Evolutionary conservation across 2,113 vertebrate genomes (phyloP), one percentile per base, ranked within the genome.

Genomic region (Monopterus albus): DNA sequence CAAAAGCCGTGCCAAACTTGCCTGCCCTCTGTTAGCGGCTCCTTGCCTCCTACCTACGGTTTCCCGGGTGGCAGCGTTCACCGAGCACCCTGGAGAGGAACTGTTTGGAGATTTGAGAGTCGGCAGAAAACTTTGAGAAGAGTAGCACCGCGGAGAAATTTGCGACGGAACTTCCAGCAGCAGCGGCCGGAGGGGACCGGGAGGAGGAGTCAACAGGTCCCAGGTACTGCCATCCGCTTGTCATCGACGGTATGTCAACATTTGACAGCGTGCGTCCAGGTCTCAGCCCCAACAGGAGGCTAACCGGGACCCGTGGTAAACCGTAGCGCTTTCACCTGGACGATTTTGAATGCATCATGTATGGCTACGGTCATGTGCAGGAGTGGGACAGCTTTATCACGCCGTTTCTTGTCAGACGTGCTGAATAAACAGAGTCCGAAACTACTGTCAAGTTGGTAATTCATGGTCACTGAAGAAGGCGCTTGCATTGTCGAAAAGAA

Each of bases 141-240:
- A 82, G 38, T 29, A 51, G 12, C 66, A 39, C 56, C 59, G 59
- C 67, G 70, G 71, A 83, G 74, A 81, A 52, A 75, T 38, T 74
- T 78, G 73, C 79, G 81, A 63, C 69, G 58, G 29, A 90, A 92
- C 85, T 88, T 91, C 83, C 68, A 82, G 21, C 68, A 80, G 63
- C 59, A 49, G 72, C 75, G 64, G 62, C 52, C 71, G 36, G 75
- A 68, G 66, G 58, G 79, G 66, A 83, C 56, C 84, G 52, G 87
- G 85, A 90, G 93, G 93, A 90, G 93, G 93, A 94, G 93, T 89
- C 93, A 94, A 92, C 93, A 94, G 91, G 93, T 93, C 81, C 57
- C 90, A 94, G 93, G 93, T 94, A 94, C 57, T 77, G 61, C 38
- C 80, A 52, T 79, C 67, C 83, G 62, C 72, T 83, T 78, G 75